These are phyloP conservation scores for Cyprinodon brontotheroides DNA, from an alignment of 2,113 vertebrate species.

Conservation along the genomic window DNA sequence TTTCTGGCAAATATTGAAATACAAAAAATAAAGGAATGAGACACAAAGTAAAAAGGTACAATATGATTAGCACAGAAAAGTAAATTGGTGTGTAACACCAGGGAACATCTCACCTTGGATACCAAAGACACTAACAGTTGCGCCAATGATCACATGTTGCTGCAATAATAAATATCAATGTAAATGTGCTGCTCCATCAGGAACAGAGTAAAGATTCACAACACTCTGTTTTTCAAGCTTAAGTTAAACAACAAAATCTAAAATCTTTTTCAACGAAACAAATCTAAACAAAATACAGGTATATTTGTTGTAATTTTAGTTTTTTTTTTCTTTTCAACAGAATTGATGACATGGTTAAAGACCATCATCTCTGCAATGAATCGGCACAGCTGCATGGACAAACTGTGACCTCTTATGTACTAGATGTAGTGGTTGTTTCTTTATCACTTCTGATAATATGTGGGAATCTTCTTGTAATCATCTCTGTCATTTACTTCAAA, in stretches of 20 bases:
- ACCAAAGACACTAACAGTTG: not conserved
- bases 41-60: no score
- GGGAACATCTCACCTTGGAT: not conserved
- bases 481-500: conserved; percentile 23
- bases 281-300: not conserved
- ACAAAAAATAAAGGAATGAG: no score
- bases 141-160: not conserved
- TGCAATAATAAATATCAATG: not conserved
- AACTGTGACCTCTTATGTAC: not conserved
- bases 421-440: not conserved
- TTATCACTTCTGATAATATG: not conserved
- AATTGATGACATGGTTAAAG: not conserved
- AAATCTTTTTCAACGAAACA: not conserved
- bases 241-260: not conserved
- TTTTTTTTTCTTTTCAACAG: not conserved
- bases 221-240: not conserved
- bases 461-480: conserved; percentile 31
- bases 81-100: no score
- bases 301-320: not conserved
- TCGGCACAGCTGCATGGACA: not conserved
- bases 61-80: no score
- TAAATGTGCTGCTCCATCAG: not conserved
- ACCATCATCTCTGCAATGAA: not conserved
- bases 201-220: not conserved
- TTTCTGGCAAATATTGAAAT: no score